These are phyloP conservation scores for Drosophila carrolli DNA, from an alignment of 1,140 invertebrate species.

Conservation along the genomic window DNA sequence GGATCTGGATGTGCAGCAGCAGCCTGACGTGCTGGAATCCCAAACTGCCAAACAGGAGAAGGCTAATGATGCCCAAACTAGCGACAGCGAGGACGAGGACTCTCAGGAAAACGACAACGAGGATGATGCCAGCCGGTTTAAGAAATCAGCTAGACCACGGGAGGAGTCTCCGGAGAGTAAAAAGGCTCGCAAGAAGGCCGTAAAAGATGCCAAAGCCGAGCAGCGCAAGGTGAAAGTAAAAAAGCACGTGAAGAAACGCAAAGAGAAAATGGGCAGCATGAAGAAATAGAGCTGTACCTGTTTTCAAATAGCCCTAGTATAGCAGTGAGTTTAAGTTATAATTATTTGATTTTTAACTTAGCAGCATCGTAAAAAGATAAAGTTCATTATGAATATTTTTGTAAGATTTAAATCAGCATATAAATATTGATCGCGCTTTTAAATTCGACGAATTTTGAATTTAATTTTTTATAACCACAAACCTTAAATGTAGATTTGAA, in stretches of 20 bases:
- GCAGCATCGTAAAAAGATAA: background rate
- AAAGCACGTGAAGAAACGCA: slow-evolving; percentile 97
- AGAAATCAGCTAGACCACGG: slow-evolving; percentile 90
- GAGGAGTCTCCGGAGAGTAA: slow-evolving; percentile 95
- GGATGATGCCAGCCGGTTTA: slow-evolving; percentile 87
- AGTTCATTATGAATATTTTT: background rate
- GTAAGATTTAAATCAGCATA: background rate
- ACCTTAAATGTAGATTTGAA: too few relatives aligned
- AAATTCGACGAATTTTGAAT: too few relatives aligned
- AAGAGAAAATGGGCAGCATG: slow-evolving; percentile 87
- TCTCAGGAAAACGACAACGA: slow-evolving; percentile 82
- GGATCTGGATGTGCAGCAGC: slow-evolving; percentile 90
- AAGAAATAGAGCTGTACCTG: slow-evolving; percentile 71
- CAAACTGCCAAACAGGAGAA: slow-evolving; percentile 1
- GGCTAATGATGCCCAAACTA: slow-evolving; percentile 84
- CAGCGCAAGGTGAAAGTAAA: slow-evolving; percentile 97
- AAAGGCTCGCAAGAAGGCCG: slow-evolving; percentile 93
- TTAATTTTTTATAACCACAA: too few relatives aligned
- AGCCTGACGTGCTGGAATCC: slow-evolving; percentile 85
- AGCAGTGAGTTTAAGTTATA: slow-evolving; percentile 2
- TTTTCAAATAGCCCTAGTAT: slow-evolving; percentile 4
- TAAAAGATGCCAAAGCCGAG: slow-evolving; percentile 95
- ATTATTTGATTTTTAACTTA: slow-evolving; percentile 1
- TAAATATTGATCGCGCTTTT: background rate
- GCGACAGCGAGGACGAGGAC: slow-evolving; percentile 83